A percentile compares a stretch with the other conserved stretches of the same genome.
phyloP scores from a whole-genome alignment of 2,113 vertebrate genomes.

The Xerus inauris region DNA sequence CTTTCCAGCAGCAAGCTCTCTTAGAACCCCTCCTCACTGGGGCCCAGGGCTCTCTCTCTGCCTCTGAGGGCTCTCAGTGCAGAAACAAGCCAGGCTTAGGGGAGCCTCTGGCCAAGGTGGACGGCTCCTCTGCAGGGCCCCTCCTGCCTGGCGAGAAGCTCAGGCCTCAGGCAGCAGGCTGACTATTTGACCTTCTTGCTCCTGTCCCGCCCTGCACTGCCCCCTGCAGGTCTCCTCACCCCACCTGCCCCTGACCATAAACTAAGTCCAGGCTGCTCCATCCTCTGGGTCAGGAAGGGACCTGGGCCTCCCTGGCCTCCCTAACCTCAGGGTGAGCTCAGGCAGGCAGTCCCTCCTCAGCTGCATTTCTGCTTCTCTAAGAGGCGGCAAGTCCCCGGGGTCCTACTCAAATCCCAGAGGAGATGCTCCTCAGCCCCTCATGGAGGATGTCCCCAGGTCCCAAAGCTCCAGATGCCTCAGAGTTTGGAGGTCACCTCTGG shows the following conservation, averaged over 20 bases:
- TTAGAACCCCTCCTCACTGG: not conserved
- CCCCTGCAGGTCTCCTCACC: not conserved
- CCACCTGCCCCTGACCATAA: not conserved
- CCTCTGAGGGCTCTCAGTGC: not conserved
- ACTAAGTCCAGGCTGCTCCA: rapidly evolving
- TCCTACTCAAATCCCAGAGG: not conserved
- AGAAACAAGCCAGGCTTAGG: not conserved
- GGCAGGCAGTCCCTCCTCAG: rapidly evolving
- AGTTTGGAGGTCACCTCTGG: not conserved
- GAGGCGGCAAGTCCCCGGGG: not conserved
- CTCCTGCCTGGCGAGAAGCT: not conserved
- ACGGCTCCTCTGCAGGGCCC: too few species aligned
- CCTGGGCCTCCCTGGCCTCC: not conserved
- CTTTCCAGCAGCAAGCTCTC: rapidly evolving
- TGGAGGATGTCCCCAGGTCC: rapidly evolving
- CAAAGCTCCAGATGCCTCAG: not conserved
- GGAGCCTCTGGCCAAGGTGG: not conserved
- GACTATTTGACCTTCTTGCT: not conserved
- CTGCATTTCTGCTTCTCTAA: rapidly evolving
- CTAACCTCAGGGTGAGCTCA: not conserved
- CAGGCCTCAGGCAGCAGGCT: rapidly evolving
- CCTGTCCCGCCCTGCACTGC: rapidly evolving
- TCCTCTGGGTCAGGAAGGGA: rapidly evolving
- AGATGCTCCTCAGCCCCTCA: not conserved
- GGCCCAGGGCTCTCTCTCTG: not conserved